Percentiles rank a stretch among this genome's conserved stretches.
phyloP scores from a whole-genome alignment of 2,888 invertebrate species.

The Eupithecia pulchellata region DNA sequence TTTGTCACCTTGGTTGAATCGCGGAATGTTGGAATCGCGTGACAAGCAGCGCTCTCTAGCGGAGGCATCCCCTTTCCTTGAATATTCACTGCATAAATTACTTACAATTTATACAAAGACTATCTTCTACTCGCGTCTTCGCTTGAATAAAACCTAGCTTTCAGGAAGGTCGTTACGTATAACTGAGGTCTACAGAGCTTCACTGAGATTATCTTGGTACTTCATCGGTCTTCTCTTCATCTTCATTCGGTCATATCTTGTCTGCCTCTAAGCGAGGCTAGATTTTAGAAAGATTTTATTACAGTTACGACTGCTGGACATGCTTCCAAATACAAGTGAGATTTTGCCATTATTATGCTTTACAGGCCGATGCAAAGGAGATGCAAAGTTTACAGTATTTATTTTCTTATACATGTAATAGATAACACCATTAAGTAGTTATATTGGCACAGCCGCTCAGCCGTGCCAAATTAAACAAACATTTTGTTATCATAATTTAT shows the following conservation, averaged over 20 bases:
- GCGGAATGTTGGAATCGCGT: slow-evolving; percentile 80
- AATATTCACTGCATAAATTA: slow-evolving; percentile 79
- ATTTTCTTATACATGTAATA: background rate
- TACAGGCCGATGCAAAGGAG: background rate
- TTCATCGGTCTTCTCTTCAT: no score
- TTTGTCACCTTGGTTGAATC: slow-evolving; percentile 78
- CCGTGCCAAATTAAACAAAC: slow-evolving; percentile 72
- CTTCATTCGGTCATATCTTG: no score
- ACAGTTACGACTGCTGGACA: background rate
- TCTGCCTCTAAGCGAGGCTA: background rate
- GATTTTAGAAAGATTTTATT: background rate
- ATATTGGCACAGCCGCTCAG: slow-evolving; percentile 58
- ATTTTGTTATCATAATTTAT: slow-evolving; percentile 62
- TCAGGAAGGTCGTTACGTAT: background rate
- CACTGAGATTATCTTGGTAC: background rate
- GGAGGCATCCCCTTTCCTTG: slow-evolving; percentile 64
- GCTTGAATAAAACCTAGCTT: slow-evolving; percentile 2
- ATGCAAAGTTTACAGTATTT: background rate
- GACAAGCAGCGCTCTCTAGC: slow-evolving; percentile 58
- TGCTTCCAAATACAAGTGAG: background rate
- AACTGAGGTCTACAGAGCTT: background rate
- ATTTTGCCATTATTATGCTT: background rate
- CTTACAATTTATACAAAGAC: slow-evolving; percentile 55
- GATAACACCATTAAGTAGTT: slow-evolving; percentile 17
- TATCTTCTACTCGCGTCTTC: background rate